Percentiles rank a stretch among this genome's conserved stretches.
These are phyloP conservation scores for Hemitrygon akajei DNA, from an alignment of 2,797 vertebrate genomes.

Conservation along the genomic window DNA sequence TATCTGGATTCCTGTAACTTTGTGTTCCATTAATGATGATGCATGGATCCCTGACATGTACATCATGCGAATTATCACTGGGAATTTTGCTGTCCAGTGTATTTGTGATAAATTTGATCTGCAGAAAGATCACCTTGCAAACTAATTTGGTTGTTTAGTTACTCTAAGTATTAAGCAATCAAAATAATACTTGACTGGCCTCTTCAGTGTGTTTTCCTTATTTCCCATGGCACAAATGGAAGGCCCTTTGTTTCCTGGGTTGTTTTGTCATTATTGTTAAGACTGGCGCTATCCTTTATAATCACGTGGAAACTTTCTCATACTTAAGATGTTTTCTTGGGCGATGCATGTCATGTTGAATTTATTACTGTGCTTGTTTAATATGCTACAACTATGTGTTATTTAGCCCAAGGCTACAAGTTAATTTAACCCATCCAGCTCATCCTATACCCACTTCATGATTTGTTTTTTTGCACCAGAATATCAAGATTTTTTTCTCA, in stretches of 20 bases:
- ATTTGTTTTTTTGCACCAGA: not conserved
- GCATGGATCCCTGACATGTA: not conserved
- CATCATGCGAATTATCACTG: not conserved
- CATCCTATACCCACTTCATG: not conserved
- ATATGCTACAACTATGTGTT: too few species aligned
- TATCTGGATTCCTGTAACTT: not conserved
- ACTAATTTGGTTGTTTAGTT: not conserved
- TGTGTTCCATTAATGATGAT: not conserved
- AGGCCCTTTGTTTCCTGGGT: not conserved
- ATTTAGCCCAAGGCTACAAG: not conserved
- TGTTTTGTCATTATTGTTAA: not conserved
- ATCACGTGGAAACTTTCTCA: not conserved
- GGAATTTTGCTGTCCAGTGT: not conserved
- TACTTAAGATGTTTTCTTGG: not conserved
- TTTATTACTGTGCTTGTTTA: not conserved
- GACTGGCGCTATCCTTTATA: not conserved
- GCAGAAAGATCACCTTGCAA: not conserved
- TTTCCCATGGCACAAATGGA: not conserved
- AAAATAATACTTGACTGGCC: not conserved
- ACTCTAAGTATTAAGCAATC: not conserved
- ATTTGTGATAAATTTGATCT: not conserved
- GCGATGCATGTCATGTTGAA: not conserved
- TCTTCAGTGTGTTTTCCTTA: not conserved
- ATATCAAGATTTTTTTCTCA: not conserved
- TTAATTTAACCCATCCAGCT: not conserved